Base-by-base conservation (phyloP, 1,140 invertebrate genomes). In the Lepidurus apus region DNA sequence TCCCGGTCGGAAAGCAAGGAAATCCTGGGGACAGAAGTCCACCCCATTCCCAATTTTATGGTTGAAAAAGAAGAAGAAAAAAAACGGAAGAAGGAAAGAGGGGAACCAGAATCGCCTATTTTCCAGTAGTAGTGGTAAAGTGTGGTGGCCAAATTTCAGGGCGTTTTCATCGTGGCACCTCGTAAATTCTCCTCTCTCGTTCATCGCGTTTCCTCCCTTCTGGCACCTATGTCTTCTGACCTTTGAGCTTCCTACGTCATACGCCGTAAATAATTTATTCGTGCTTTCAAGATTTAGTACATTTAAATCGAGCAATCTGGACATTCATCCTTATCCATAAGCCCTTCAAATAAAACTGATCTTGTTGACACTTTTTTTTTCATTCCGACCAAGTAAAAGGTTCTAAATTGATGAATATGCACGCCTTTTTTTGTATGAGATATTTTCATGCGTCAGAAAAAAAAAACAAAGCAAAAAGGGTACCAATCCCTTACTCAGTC, bases 221-320 rank as follows among this genome's bases (percentile, higher is more conserved):
- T 65, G 53, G 53, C 53, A 65, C 53, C 53, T 65, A 65, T 65
- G 53, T 65, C 53, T 13, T n/a, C 53, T 65, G 53, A 65, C 53
- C 53, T 65, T 65, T 65, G 53, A 65, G n/a, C 53, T 65, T 13
- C 17, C n/a, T 65, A 65, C 53, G 53, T 65, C 53, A 65, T 65
- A 21, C 17, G 17, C 53, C 53, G 21, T 65, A 65, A 65, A 65
- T 17, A 65, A 17, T 65, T 65, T 65, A 65, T 65, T 65, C 53
- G 13, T 2, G 9, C 53, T 65, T 65, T 65, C 9, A 65, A 65
- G 53, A 65, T 65, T 65, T 65, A 65, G 53, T 21, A 65, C 53
- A 17, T 65, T 65, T 13, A 65, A 65, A 17, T 17, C 53, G 53
- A 65, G 53, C 53, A 65, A 65, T 65, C 53, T 21, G 53, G 53